A percentile compares a stretch with the other conserved stretches of the same genome.
Conservation (phyloP, 2,797 vertebrate species). For the Sebastes hopkinsi region DNA sequence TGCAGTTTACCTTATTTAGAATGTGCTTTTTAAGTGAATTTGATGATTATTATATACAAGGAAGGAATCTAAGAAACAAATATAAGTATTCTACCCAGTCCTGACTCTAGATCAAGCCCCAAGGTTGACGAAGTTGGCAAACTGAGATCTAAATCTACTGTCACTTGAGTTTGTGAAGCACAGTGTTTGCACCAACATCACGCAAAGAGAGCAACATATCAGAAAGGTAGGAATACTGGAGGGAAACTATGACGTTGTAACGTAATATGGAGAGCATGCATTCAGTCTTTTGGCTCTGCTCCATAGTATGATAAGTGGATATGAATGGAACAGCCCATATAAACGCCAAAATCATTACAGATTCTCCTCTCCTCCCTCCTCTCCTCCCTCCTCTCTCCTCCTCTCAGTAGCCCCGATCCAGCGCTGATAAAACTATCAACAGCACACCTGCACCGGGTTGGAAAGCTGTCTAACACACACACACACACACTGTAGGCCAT, state of each 20-base stretch:
- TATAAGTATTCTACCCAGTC: not conserved
- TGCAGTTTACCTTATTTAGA: not conserved
- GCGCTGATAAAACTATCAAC: slow-evolving; percentile 76
- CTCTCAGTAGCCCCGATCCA: slow-evolving; percentile 26
- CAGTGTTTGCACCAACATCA: not conserved
- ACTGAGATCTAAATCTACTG: slow-evolving; percentile 11
- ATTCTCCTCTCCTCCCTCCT: not conserved
- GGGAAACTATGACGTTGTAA: not conserved
- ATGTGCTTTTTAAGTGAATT: not conserved
- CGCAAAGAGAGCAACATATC: not conserved
- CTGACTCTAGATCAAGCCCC: not conserved
- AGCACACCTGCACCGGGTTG: slow-evolving; percentile 70
- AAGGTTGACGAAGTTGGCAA: not conserved
- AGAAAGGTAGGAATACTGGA: not conserved
- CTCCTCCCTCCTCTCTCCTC: not conserved
- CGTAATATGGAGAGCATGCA: not conserved
- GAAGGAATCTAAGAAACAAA: not conserved
- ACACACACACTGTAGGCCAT: slow-evolving; percentile 4
- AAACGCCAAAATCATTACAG: slow-evolving; percentile 21
- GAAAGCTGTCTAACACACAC: not conserved
- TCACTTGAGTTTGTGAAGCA: not conserved
- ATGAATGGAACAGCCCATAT: not conserved
- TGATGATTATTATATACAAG: not conserved
- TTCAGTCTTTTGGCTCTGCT: not conserved
- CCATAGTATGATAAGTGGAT: not conserved